phyloP scores from a whole-genome alignment of 2,888 invertebrate species.

The Nymphalis polychloros region DNA sequence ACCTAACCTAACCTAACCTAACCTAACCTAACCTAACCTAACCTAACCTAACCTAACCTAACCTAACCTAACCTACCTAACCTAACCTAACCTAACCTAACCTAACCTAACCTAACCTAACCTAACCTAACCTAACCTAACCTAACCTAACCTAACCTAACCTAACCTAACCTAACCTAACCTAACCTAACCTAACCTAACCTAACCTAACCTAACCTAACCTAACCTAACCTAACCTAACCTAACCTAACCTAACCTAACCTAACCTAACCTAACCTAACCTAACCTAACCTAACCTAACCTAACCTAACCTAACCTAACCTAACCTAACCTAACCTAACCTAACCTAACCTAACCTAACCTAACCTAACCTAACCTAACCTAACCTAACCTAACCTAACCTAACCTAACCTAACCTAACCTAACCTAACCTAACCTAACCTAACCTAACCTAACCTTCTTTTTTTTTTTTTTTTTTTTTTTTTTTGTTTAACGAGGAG shows the following conservation, averaged over 20 bases:
- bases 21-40: constrained; percentile 11
- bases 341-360: constrained; percentile 4
- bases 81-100: constrained; percentile 11
- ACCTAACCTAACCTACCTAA: constrained; percentile 13
- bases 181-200: constrained; percentile 6
- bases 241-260: too few relatives aligned
- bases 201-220: constrained; percentile 5
- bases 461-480: too few relatives aligned
- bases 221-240: constrained; percentile 5
- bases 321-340: constrained; percentile 3
- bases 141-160: constrained; percentile 9
- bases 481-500: too few relatives aligned
- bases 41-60: constrained; percentile 13
- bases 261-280: too few relatives aligned
- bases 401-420: background rate
- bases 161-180: background rate
- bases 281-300: too few relatives aligned
- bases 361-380: constrained; percentile 13
- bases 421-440: background rate
- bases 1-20: constrained; percentile 4
- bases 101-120: constrained; percentile 10
- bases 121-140: constrained; percentile 10
- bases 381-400: constrained; percentile 13
- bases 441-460: constrained; percentile 12
- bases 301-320: too few relatives aligned